Base-by-base conservation (phyloP, 2,113 vertebrate genomes). In the Syngnathoides biaculeatus region DNA sequence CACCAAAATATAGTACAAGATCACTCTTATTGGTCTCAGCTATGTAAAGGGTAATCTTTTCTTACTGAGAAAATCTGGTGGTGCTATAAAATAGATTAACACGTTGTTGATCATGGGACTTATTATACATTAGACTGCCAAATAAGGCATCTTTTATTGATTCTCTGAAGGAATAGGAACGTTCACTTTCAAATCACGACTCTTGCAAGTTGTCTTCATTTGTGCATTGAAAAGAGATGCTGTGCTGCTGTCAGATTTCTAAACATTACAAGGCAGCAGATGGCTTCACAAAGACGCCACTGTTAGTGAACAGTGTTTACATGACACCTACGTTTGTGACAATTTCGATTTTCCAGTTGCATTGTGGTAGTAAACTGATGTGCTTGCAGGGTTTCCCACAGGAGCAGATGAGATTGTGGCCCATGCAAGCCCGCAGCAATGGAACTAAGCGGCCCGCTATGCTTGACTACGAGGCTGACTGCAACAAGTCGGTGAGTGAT, bases 391-490 rank as follows among this genome's bases (percentile, higher is more conserved):
- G 97, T 77, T 99, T 97, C 91, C 96, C 97, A 68, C 97, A 98
- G 89, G 97, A 99, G 90, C 97, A 99, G 82, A 99, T 99, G 90
- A 94, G 97, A 70, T 90, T 99, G 78, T 99, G 97, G 97, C 97
- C 97, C 78, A 99, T 99, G 96, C 97, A 99, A 86, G 97, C 97
- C 2, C 93, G 97, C 77, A 98, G 96, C 90, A 99, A 99, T 4
- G 97, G 97, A 76, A 99, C 97, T 67, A 98, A 98, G 82, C 90
- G 97, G 56, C 97, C 97, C 0, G 97, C 97, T 26, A 99, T 99
- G 97, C 87, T 98, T 69, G 97, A 99, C 87, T 98, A 98, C 15
- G 97, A 98, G 92, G 96, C 95, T 0, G 97, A 99, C 74, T 95
- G 95, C 92, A 98, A 90, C 91, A 98, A 98, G 91, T 97, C 97